These are phyloP conservation scores for Etheostoma cragini DNA, from an alignment of 2,113 vertebrate genomes.

Conservation along the genomic window DNA sequence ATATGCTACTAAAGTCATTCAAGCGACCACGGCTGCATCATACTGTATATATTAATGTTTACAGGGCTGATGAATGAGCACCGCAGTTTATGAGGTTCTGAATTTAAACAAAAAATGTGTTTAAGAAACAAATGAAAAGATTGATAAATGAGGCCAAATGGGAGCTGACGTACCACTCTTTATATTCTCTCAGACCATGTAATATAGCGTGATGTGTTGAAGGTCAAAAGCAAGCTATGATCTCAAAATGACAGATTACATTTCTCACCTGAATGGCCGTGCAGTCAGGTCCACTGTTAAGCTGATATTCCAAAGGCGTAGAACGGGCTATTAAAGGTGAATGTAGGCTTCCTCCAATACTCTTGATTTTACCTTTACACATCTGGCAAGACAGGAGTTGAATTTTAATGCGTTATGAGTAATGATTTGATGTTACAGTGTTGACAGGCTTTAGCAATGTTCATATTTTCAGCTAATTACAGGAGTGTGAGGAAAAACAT, in stretches of 20 bases:
- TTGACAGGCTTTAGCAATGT: constrained; percentile 20
- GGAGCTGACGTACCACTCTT: constrained; percentile 48
- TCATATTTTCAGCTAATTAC: constrained; percentile 51
- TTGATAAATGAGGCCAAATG: constrained; percentile 54
- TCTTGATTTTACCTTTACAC: constrained; percentile 43
- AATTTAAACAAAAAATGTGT: constrained; percentile 40
- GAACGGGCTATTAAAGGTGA: constrained; percentile 29
- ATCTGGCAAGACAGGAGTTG: constrained; percentile 15
- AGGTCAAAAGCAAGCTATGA: constrained; percentile 65
- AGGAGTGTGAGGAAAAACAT: constrained; percentile 36
- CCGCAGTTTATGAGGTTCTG: not conserved
- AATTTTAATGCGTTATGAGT: constrained; percentile 48
- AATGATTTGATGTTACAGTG: constrained; percentile 23
- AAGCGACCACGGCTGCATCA: constrained; percentile 7
- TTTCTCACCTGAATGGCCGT: constrained; percentile 35
- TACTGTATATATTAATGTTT: constrained; percentile 10
- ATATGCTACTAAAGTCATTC: not conserved
- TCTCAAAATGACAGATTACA: constrained; percentile 56
- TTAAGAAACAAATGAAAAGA: constrained; percentile 27
- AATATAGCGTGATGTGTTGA: constrained; percentile 45
- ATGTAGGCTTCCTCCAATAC: constrained; percentile 30
- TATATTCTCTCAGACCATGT: constrained; percentile 31
- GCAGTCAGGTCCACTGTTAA: constrained; percentile 30
- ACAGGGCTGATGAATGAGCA: constrained; percentile 42
- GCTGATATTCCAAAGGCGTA: constrained; percentile 34